Evolutionary conservation across 2,888 invertebrate species (phyloP).

Genomic region (Cremastobaeus sp.): DNA sequence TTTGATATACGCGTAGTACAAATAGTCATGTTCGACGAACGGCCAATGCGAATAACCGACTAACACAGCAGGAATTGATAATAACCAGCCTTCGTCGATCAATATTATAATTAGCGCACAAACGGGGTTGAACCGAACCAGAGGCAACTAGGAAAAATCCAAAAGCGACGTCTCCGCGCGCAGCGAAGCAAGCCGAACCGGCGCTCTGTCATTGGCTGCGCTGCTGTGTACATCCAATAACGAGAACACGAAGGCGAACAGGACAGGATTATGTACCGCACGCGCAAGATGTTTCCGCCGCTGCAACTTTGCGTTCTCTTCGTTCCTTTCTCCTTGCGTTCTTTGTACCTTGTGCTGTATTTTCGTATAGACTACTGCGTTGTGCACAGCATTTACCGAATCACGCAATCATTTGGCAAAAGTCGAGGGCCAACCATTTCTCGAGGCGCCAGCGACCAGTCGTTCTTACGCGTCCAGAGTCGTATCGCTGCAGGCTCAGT

Average conservation of each 20-base stretch:
- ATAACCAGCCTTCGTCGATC: constrained; percentile 62
- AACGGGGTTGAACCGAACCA: constrained; percentile 38
- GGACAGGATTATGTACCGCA: constrained; percentile 38
- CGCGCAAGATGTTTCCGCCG: constrained; percentile 54
- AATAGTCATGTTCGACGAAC: constrained; percentile 51
- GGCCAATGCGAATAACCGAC: constrained; percentile 53
- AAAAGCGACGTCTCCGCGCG: constrained; percentile 28
- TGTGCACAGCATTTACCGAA: constrained; percentile 55
- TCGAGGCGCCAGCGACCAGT: background rate
- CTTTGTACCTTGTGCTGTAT: constrained; percentile 10
- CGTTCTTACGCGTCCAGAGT: constrained; percentile 4
- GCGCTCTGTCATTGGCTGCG: constrained; percentile 51
- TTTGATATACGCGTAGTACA: constrained; percentile 60
- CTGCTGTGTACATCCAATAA: constrained; percentile 43
- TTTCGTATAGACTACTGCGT: constrained; percentile 42
- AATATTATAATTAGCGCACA: constrained; percentile 63
- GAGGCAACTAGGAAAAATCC: constrained; percentile 5
- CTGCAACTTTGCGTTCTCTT: no score
- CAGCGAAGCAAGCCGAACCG: constrained; percentile 18
- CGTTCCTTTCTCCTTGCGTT: constrained; percentile 13
- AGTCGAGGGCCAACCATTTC: constrained; percentile 17
- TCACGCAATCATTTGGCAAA: constrained; percentile 45
- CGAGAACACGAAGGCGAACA: constrained; percentile 35
- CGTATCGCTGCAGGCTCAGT: no score
- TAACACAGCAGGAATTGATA: constrained; percentile 60